phyloP scores from a whole-genome alignment of 2,888 invertebrate species.

The Drosophila seclusa region DNA sequence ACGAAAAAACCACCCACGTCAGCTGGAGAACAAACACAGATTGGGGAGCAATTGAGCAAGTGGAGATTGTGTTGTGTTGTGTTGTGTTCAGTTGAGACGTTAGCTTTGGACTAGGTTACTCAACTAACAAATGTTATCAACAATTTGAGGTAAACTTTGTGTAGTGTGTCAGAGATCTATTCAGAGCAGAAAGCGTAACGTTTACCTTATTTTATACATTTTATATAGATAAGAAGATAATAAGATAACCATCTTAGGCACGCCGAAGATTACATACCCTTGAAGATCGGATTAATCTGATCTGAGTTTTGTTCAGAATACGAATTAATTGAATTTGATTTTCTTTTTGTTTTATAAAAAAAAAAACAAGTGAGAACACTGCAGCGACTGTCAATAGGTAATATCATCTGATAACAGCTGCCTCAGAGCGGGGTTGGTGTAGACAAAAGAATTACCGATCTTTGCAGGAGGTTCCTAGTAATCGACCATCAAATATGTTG shows the following conservation, averaged over 20 bases:
- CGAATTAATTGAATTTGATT: not conserved
- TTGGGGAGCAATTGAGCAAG: not conserved
- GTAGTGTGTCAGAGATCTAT: not conserved
- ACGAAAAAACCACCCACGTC: constrained; percentile 19
- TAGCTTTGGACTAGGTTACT: not conserved
- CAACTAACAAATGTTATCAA: not conserved
- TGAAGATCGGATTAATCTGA: not conserved
- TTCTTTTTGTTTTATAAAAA: not conserved
- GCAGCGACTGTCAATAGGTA: not conserved
- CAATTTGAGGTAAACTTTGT: not conserved
- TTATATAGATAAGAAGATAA: not conserved
- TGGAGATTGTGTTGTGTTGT: not conserved
- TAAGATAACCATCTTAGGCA: not conserved
- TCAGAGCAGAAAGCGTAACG: not conserved
- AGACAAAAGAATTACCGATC: not conserved
- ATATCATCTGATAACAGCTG: not conserved
- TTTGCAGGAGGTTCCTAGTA: not conserved
- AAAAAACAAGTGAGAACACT: not conserved
- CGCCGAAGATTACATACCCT: not conserved
- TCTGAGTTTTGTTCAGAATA: not conserved
- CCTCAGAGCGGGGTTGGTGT: not conserved
- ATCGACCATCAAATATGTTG: not conserved
- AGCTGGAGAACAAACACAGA: constrained; percentile 5
- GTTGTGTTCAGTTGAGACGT: not conserved
- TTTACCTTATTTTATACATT: not conserved